Conservation (phyloP, 2,797 vertebrate genomes). For the Novumbra hubbsi region DNA sequence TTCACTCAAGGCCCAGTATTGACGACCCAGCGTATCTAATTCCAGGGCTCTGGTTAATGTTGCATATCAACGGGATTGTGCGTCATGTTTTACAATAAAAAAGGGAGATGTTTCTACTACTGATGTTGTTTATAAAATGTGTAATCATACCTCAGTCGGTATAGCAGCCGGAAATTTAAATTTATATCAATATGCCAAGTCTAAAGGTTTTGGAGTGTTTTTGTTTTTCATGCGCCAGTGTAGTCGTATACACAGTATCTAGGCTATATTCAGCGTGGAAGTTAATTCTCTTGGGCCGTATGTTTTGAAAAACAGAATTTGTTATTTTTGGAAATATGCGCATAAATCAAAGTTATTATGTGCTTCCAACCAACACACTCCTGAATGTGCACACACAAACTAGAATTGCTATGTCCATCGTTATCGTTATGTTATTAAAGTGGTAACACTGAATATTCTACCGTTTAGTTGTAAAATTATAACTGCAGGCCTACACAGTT, state of each 20-base stretch:
- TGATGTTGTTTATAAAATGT: neutral
- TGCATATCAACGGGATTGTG: neutral
- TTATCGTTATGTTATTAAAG: neutral
- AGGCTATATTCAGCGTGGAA: neutral
- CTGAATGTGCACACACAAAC: neutral
- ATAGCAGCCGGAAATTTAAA: neutral
- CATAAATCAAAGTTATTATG: neutral
- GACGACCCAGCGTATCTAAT: neutral
- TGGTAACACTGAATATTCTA: neutral
- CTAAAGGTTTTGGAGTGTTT: neutral
- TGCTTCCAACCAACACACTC: neutral
- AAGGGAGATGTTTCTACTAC: neutral
- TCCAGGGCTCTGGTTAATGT: neutral
- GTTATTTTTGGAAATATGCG: neutral
- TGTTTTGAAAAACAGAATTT: slow-evolving; percentile 1
- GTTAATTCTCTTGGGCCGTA: neutral
- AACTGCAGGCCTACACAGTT: neutral
- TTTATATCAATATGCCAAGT: neutral
- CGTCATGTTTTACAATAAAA: neutral
- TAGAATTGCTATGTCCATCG: neutral
- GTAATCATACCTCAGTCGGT: neutral
- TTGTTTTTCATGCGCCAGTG: neutral
- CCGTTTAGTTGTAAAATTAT: neutral
- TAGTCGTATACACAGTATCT: neutral
- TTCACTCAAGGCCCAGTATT: neutral